Evolutionary conservation across 1,140 invertebrate species (phyloP).

Genomic region (Batillaria attramentaria): DNA sequence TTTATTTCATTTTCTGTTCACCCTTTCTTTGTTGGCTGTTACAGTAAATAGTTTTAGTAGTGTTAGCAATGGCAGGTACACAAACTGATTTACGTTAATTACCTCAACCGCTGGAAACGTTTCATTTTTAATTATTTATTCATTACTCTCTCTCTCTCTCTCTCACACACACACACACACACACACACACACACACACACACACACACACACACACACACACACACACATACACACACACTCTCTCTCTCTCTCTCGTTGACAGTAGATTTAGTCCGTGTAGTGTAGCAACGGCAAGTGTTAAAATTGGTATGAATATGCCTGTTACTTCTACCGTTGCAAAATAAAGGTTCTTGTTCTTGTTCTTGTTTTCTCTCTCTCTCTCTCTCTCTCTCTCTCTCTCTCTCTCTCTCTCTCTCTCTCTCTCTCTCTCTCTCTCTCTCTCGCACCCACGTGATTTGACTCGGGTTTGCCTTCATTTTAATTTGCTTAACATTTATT

Average conservation of each 20-base stretch:
- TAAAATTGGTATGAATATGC: not conserved
- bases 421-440: not conserved
- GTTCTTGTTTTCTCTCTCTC: constrained; percentile 4
- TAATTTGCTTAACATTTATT: not conserved
- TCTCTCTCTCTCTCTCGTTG: not conserved
- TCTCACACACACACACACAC: constrained; percentile 3
- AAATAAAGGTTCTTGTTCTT: not conserved
- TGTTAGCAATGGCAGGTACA: too few relatives aligned
- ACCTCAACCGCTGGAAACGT: too few relatives aligned
- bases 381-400: not conserved
- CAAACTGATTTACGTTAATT: too few relatives aligned
- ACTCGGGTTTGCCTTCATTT: too few relatives aligned
- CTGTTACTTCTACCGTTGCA: not conserved
- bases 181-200: constrained; percentile 9
- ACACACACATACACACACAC: constrained; percentile 4
- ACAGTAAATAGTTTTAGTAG: not conserved
- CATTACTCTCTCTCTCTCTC: too few relatives aligned
- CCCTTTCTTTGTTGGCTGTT: not conserved
- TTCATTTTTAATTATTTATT: not conserved
- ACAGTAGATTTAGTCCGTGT: not conserved
- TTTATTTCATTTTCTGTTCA: not conserved
- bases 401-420: not conserved
- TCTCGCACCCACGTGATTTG: constrained; percentile 1
- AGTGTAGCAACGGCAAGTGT: too few relatives aligned
- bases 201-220: constrained; percentile 14